Percentiles rank a stretch among this genome's conserved stretches.
phyloP scores from a whole-genome alignment of 2,797 vertebrate species.

The Sternarchorhynchus goeldii region DNA sequence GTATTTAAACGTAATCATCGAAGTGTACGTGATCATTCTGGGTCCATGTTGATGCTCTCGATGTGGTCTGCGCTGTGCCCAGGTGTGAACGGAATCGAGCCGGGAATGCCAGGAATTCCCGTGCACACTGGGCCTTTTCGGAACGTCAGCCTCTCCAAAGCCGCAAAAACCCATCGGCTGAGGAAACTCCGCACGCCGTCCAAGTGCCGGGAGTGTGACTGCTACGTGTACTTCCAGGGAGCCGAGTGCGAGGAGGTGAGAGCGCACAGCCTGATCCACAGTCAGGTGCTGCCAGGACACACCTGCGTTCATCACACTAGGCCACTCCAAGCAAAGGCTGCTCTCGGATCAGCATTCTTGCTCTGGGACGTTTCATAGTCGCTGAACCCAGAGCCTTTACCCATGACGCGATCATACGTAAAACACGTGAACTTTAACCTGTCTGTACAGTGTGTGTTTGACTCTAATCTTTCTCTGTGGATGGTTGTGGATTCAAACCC shows the following conservation, averaged over 20 bases:
- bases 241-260: slow-evolving; percentile 96
- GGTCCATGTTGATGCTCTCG: neutral
- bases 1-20: too few species aligned
- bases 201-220: slow-evolving; percentile 96
- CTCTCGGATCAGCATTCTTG: neutral
- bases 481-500: neutral
- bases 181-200: slow-evolving; percentile 89
- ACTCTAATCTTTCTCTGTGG: too few species aligned
- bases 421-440: too few species aligned
- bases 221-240: slow-evolving; percentile 97
- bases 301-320: neutral
- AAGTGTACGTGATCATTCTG: too few species aligned
- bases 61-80: neutral
- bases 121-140: slow-evolving; percentile 89
- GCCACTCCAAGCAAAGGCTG: neutral
- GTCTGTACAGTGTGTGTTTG: neutral
- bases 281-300: neutral
- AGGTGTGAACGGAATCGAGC: slow-evolving; percentile 86
- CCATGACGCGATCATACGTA: too few species aligned
- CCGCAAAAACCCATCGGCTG: slow-evolving; percentile 90
- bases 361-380: too few species aligned
- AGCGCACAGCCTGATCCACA: neutral
- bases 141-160: slow-evolving; percentile 89
- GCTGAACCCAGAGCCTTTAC: too few species aligned
- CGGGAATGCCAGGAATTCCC: slow-evolving; percentile 76